A percentile compares a stretch with the other conserved stretches of the same genome.
phyloP scores from a whole-genome alignment of 2,888 invertebrate genomes.

The Muscina levida region DNA sequence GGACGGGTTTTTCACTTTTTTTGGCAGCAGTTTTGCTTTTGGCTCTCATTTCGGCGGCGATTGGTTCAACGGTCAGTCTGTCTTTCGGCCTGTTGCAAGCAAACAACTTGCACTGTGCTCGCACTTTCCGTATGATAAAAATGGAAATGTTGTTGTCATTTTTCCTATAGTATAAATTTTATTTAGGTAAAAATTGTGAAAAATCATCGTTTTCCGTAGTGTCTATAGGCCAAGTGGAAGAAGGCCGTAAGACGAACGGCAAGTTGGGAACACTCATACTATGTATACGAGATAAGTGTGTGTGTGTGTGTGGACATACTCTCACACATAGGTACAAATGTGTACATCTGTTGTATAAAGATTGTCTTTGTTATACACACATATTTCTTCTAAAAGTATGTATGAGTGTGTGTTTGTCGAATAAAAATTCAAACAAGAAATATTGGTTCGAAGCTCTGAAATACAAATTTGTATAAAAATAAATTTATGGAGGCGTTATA shows the following conservation, averaged over 20 bases:
- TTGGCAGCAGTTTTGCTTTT: constrained; percentile 24
- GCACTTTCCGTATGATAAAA: not conserved
- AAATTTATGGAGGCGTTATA: constrained; percentile 65
- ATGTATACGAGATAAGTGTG: not conserved
- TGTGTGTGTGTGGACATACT: no score
- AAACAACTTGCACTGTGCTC: not conserved
- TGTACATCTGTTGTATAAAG: constrained; percentile 28
- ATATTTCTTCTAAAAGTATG: constrained; percentile 36
- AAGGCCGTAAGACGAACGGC: not conserved
- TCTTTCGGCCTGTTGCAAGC: constrained; percentile 9
- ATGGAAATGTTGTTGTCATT: constrained; percentile 35
- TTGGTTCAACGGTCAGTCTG: not conserved
- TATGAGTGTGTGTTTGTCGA: constrained; percentile 35
- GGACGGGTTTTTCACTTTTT: constrained; percentile 1
- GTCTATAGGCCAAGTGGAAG: constrained; percentile 5
- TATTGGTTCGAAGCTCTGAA: constrained; percentile 45
- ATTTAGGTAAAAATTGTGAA: constrained; percentile 66
- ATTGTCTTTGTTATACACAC: constrained; percentile 55
- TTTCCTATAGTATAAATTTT: constrained; percentile 55
- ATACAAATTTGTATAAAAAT: constrained; percentile 59
- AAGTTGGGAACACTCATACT: not conserved
- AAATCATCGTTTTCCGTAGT: constrained; percentile 27
- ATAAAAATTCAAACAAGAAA: constrained; percentile 47
- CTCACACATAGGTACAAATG: not conserved
- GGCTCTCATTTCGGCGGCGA: not conserved